These are phyloP conservation scores for Slavum lentiscoides DNA, from an alignment of 2,888 invertebrate genomes.

Conservation along the genomic window DNA sequence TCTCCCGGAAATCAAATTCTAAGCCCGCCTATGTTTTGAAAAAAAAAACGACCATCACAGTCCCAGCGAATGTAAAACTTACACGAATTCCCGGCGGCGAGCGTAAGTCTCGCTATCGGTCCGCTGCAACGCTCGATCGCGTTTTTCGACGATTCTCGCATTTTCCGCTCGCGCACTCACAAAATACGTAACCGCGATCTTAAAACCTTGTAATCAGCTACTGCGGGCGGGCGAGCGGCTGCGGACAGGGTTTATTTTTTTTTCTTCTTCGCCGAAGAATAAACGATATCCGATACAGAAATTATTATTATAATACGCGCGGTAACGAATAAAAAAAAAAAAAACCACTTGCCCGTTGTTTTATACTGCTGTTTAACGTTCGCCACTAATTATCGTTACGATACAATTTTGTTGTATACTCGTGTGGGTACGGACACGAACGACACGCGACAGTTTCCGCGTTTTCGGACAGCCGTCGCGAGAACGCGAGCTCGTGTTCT, in stretches of 20 bases:
- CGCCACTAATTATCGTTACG: too few species aligned
- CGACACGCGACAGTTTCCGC: neutral
- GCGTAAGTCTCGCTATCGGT: neutral
- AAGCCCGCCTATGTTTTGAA: too few species aligned
- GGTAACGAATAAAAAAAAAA: too few species aligned
- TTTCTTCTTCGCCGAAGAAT: too few species aligned
- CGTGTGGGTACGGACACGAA: neutral
- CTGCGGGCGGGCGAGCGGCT: too few species aligned
- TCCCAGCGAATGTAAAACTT: neutral
- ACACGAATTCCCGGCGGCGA: conserved; percentile 36
- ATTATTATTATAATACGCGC: too few species aligned
- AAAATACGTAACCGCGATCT: neutral
- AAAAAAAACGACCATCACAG: neutral
- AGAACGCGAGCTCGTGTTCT: conserved; percentile 45
- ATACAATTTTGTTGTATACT: too few species aligned
- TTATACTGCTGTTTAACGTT: too few species aligned
- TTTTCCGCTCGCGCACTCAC: neutral
- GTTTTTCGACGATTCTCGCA: conserved; percentile 1
- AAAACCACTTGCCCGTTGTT: too few species aligned
- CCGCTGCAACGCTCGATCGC: neutral
- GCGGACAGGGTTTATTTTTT: too few species aligned
- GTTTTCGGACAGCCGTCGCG: conserved; percentile 1
- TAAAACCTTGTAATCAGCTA: neutral
- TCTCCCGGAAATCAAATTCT: too few species aligned
- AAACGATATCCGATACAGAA: too few species aligned